These are phyloP conservation scores for Albula goreensis DNA, from an alignment of 2,113 vertebrate species.

Conservation along the genomic window DNA sequence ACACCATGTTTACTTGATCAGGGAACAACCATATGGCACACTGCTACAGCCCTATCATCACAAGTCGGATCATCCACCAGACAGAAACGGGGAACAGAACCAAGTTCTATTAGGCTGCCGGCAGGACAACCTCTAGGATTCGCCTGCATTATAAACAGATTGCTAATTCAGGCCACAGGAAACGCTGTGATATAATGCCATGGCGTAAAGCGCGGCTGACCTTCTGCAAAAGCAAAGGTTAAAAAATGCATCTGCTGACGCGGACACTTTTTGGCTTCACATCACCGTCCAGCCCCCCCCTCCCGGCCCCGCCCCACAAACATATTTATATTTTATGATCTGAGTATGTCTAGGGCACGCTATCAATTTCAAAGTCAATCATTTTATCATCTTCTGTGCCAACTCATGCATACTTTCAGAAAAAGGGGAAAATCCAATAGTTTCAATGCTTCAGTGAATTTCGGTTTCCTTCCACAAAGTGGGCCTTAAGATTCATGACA, in stretches of 20 bases:
- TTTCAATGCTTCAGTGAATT: not conserved
- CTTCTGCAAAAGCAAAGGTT: not conserved
- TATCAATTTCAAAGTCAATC: slow-evolving; percentile 1
- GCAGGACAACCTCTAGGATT: too few species aligned
- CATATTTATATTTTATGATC: slow-evolving; percentile 7
- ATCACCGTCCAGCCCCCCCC: not conserved
- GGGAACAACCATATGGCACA: too few species aligned
- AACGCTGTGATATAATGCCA: too few species aligned
- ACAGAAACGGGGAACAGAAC: too few species aligned
- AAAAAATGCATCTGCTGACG: not conserved
- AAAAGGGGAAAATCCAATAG: not conserved
- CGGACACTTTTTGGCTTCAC: not conserved
- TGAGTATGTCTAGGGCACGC: not conserved
- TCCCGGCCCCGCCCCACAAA: not conserved
- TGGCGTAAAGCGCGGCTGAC: not conserved
- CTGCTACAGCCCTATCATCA: too few species aligned
- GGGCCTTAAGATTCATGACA: not conserved
- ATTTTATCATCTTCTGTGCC: not conserved
- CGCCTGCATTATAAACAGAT: too few species aligned
- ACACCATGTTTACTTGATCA: too few species aligned
- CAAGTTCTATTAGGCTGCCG: too few species aligned
- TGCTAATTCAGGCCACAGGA: too few species aligned
- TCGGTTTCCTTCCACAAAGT: not conserved
- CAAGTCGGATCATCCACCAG: too few species aligned
- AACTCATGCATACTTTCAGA: not conserved